Base-by-base conservation (phyloP, 2,888 invertebrate genomes). In the Amblyteles armatorius region DNA sequence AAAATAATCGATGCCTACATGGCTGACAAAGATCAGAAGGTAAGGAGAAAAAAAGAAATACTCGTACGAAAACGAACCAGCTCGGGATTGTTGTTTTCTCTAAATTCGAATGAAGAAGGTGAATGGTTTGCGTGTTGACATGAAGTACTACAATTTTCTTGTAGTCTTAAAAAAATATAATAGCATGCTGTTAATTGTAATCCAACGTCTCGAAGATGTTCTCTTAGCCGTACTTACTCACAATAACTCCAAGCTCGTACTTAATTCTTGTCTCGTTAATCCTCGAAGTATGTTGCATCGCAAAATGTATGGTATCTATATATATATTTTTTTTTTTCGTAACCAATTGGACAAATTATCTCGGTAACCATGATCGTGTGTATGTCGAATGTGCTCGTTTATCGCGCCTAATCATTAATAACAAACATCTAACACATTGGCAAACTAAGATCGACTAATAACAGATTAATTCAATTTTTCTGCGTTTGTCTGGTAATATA, bases 251-350 rank as follows among this genome's bases (percentile, higher is more conserved):
- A 52, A 79, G 77, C 76, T 82, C 80, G 77, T 48, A 79, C 16
- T 65, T 80, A 77, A 86, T 86, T 69, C 67, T 79, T 67, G 50
- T 80, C 44, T 73, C 65, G 74, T 72, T 86, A 44, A 77, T 85
- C 74, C 79, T 79, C 63, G 79, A 68, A 77, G 52, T 86, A 84
- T 73, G 81, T 86, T 88, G 79, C 87, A 87, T 91, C 88, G 91
- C 90, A 91, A 88, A 90, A 90, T 90, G 90, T 91, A 91, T 91
- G 91, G 91, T 90, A 91, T 91, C 36, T 9, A 82, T 79, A 73
- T 74, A 69, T 60, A 1, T 33, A 33, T 79, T 76, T n/a, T 68
- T 36, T 77, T 73, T 16, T 73, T 73, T 13, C 40, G 65, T 78
- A 19, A 80, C 63, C 76, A 73, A 80, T 81, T 69, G 19, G 63